These are phyloP conservation scores for Eupelmus urozonus DNA, from an alignment of 2,888 invertebrate genomes.

Conservation along the genomic window DNA sequence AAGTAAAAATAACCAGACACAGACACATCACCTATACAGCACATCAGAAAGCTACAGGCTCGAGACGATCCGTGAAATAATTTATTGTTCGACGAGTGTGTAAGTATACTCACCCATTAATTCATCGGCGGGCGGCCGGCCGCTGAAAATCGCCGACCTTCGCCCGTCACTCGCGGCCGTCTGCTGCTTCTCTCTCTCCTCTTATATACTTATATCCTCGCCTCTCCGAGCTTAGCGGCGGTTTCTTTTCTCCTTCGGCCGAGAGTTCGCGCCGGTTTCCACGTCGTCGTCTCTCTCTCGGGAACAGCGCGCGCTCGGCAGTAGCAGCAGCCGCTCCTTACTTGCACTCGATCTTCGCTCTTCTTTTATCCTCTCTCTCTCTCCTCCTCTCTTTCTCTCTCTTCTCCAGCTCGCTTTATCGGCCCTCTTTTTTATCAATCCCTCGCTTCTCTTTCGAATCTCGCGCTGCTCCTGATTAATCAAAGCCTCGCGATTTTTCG, in stretches of 20 bases:
- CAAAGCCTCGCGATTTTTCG: background rate
- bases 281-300: background rate
- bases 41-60: no score
- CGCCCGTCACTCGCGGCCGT: slow-evolving; percentile 8
- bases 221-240: background rate
- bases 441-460: no score
- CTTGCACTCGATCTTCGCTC: background rate
- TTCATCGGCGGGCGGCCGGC: slow-evolving; percentile 12
- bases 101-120: slow-evolving; percentile 21
- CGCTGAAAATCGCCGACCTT: slow-evolving; percentile 47
- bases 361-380: background rate
- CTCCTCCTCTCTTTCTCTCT: background rate
- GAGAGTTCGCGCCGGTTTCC: background rate
- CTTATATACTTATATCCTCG: background rate
- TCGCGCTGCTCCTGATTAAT: background rate
- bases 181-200: background rate
- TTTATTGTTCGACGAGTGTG: slow-evolving; percentile 4
- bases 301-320: background rate
- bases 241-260: slow-evolving; percentile 5
- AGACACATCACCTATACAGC: background rate
- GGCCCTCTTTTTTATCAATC: background rate
- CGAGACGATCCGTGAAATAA: background rate
- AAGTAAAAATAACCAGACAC: background rate
- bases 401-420: background rate
- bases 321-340: background rate